Base-by-base conservation (phyloP, 1,140 invertebrate genomes). In the Andricus grossulariae region DNA sequence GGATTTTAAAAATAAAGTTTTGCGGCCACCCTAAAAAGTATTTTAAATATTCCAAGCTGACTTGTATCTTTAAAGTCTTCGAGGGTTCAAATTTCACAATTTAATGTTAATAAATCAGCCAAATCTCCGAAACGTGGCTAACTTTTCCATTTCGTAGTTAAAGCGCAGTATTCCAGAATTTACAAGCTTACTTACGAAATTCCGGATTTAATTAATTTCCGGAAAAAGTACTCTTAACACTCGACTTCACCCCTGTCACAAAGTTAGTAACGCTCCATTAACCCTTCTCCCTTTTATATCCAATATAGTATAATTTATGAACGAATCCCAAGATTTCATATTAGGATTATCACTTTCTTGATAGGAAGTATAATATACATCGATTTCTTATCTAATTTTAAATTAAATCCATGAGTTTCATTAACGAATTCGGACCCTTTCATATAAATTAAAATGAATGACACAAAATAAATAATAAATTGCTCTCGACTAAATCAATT, bases 121-220 rank as follows among this genome's bases (percentile, higher is more conserved):
- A 6, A 66, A 66, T 32, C 16, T 25, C 15, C 16, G 3, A 15
- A 25, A 15, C 6, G 39, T 32, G 21, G 25, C 12, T 7, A 66
- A 66, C 57, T 66, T 66, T 66, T 66, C 4, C 57, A 25, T 66
- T 66, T 39, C 13, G 13, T 66, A 66, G 21, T 60, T 32, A 32
- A 6, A 15, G 32, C 15, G 21, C 32, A 32, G 57, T 66, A 66
- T 66, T 25, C 3, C 25, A 39, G 57, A 32, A 60, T 66, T 16
- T 66, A 60, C 57, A 21, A 39, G 25, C 57, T 39, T 66, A 66
- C 13, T 66, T 21, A 21, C 25, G 25, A 25, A 66, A 66, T 66
- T 66, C 57, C 15, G 39, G 57, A 39, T 66, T 66, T 66, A 66
- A 66, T 66, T 66, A 66, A 66, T 66, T 66, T 66, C 57, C 57